Base-by-base conservation (phyloP, 2,797 vertebrate species). In the Tamandua tetradactyla region DNA sequence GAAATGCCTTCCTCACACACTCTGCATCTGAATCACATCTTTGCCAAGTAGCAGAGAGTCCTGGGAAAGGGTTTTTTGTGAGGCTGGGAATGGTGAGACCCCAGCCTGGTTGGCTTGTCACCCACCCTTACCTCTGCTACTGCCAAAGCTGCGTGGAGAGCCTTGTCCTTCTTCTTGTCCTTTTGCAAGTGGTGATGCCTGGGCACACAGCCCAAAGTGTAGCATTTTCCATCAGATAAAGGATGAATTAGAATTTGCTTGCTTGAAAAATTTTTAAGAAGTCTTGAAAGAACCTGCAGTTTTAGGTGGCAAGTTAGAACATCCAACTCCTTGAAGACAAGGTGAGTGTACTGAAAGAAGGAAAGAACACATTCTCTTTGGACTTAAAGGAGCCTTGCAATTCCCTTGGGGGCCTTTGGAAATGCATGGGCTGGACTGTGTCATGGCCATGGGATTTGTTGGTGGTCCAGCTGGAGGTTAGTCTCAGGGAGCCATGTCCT, bases 231-330 rank as follows among this genome's bases (percentile, higher is more conserved):
- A 79, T 78, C 62, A 66, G 71, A 94, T 91, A 83, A 87, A 79
- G 71, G 37, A 44, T 23, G 12, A 74, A 55, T 83, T 59, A 57
- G 47, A n/a, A 72, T 87, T 49, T 83, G 25, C 37, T 87, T 59
- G 57, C 71, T 87, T 71, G 92, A 82, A 87, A n/a, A 44, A 30
- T 89, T 82, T 87, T 80, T 81, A 44, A 40, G 69, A 91, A 76
- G 44, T 52, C 49, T 91, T 87, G 57, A 91, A 91, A 82, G 15
- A 47, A 87, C 32, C 69, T 35, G 11, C 3, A 71, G 62, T 47
- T 81, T 78, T 71, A 83, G 55, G 37, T 57, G 87, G 32, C 78
- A 83, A 83, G 76, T 37, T 42, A 40, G 47, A 44, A 72, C 62
- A 71, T 40, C 42, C 37, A 18, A 55, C 37, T 87, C 44, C n/a